Evolutionary conservation across 2,113 vertebrate species (phyloP).

Genomic region (Paedocypris sp.): DNA sequence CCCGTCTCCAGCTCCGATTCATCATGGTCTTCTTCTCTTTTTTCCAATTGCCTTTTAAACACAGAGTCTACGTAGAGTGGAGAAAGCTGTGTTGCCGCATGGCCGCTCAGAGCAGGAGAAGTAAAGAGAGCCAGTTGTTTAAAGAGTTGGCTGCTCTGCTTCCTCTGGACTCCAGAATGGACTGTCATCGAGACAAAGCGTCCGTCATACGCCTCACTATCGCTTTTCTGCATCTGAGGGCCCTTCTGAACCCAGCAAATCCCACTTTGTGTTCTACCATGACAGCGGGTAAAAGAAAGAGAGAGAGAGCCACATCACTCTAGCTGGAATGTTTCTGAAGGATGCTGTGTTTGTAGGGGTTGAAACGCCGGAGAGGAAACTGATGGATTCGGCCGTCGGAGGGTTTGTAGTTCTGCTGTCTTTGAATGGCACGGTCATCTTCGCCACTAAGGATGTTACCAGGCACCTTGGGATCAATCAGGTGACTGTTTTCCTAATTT

Average conservation of each 20-base stretch:
- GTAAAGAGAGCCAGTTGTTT: slow-evolving; percentile 40
- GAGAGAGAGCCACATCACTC: no score
- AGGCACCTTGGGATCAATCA: slow-evolving; percentile 41
- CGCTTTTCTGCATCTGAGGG: slow-evolving; percentile 37
- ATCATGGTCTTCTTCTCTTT: no score
- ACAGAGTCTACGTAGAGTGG: slow-evolving; percentile 34
- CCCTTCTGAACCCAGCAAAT: slow-evolving; percentile 8
- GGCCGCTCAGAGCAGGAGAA: slow-evolving; percentile 37
- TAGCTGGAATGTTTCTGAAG: neutral
- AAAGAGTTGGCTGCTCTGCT: slow-evolving; percentile 35
- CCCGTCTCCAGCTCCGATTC: no score
- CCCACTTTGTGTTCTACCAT: neutral
- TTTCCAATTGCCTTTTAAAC: neutral
- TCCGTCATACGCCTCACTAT: slow-evolving; percentile 40
- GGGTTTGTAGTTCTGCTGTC: slow-evolving; percentile 42
- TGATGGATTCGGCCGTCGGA: slow-evolving; percentile 29
- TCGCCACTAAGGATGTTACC: slow-evolving; percentile 33
- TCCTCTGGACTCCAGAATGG: slow-evolving; percentile 21
- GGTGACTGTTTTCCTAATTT: no score
- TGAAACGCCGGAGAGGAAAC: slow-evolving; percentile 10
- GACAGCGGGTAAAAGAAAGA: neutral
- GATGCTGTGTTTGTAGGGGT: slow-evolving; percentile 1
- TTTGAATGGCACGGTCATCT: slow-evolving; percentile 39
- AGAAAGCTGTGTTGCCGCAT: slow-evolving; percentile 34
- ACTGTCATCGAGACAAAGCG: slow-evolving; percentile 39